Base-by-base conservation (phyloP, 2,113 vertebrate species). In the Lipophrys pholis region DNA sequence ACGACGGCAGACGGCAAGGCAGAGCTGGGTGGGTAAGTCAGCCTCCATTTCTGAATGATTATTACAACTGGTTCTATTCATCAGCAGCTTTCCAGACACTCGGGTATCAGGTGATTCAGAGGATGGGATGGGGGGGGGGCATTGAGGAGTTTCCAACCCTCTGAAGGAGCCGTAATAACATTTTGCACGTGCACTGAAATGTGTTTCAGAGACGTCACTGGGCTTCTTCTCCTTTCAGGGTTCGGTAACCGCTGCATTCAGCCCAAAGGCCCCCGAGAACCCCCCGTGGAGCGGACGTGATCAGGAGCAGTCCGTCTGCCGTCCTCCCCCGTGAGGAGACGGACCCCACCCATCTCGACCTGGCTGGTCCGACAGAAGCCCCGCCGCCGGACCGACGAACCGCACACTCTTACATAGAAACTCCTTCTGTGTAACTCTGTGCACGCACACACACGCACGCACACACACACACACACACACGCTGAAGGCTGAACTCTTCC, bases 241-340 rank as follows among this genome's bases (percentile, higher is more conserved):
- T 97, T 96, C 91, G 94, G 95, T 89, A 96, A 94, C 92, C 95
- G 95, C 84, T 95, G 95, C 91, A 91, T 93, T 85, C 96, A 95
- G 83, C 96, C 96, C 77, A 96, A 91, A 95, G 96, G 96, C 91
- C 96, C 96, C 66, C 94, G 95, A 89, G 93, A 96, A 58, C 94
- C 94, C 55, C 95, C 97, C 50, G 88, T 95, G 84, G 94, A 97
- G 94, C 97, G 96, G 97, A 98, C 96, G 93, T 97, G 94, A 97
- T 95, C 21, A 2, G 90, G 80, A 79, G 82, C 76, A 17, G 35
- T 76, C 72, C 81, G 35, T 43, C 91, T 91, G 8, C 68, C 7
- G 48, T 53, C 70, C 54, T 61, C 69, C 50, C 46, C 15, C 7
- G 42, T 61, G 62, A 49, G 78, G 82, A 80, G 63, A 73, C 11